phyloP scores from a whole-genome alignment of 2,888 invertebrate species.

The Coenonympha glycerion region DNA sequence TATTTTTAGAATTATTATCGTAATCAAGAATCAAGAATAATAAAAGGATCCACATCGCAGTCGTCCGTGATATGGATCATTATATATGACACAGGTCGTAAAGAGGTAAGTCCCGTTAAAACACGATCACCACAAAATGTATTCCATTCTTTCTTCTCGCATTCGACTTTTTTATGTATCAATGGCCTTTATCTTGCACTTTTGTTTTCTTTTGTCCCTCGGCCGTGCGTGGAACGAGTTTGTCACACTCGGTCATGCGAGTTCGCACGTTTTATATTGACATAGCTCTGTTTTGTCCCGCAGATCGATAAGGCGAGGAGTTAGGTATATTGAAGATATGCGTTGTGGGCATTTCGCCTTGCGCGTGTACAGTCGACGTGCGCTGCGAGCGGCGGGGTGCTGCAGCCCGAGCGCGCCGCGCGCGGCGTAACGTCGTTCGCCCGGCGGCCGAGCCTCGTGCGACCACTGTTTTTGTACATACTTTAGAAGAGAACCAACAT shows the following conservation, averaged over 20 bases:
- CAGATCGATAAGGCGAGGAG: conserved; percentile 70
- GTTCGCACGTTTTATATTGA: conserved; percentile 49
- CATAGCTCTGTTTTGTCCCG: conserved; percentile 59
- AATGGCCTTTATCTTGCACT: conserved; percentile 73
- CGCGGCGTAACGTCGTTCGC: conserved; percentile 40
- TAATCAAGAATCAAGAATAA: conserved; percentile 54
- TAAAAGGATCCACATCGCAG: conserved; percentile 43
- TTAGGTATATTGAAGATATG: conserved; percentile 55
- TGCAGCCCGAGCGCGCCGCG: conserved; percentile 49
- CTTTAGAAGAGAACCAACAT: conserved; percentile 42
- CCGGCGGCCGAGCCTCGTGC: conserved; percentile 34
- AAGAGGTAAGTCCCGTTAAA: conserved; percentile 47
- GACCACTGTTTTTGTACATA: conserved; percentile 29
- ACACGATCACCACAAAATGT: conserved; percentile 36
- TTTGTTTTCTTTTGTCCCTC: conserved; percentile 75
- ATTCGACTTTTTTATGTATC: conserved; percentile 71
- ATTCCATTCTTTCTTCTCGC: conserved; percentile 47
- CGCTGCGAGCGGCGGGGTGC: conserved; percentile 51
- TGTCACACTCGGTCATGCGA: conserved; percentile 48
- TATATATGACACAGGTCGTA: conserved; percentile 55
- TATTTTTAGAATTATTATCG: conserved; percentile 72
- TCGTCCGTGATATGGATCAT: conserved; percentile 59
- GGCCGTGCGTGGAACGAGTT: conserved; percentile 60
- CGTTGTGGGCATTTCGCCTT: conserved; percentile 56
- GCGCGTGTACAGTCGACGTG: conserved; percentile 63